A percentile compares a stretch with the other conserved stretches of the same genome.
Conservation (phyloP, 2,113 vertebrate genomes). For the Peucedramus taeniatus region DNA sequence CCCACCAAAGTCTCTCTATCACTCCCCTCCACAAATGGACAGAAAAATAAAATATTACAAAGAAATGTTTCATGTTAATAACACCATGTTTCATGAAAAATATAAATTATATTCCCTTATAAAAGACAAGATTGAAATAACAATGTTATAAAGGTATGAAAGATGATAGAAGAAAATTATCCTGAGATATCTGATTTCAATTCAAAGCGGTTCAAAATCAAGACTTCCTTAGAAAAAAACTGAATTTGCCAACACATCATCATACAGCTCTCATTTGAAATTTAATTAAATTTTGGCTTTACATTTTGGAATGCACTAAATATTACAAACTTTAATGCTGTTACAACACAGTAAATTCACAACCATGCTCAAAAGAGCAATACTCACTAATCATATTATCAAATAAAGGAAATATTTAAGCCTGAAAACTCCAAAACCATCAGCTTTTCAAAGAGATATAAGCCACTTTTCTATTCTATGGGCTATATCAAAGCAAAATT, state of each 20-base stretch:
- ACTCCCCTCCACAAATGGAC: neutral
- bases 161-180: neutral
- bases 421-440: neutral
- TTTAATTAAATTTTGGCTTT: neutral
- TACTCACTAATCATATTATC: neutral
- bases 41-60: neutral
- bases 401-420: neutral
- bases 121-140: neutral
- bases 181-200: neutral
- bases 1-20: neutral
- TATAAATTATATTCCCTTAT: neutral
- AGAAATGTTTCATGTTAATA: neutral
- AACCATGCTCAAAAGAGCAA: neutral
- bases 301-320: neutral
- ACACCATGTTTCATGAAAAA: neutral
- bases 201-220: neutral
- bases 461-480: neutral
- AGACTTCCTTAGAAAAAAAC: neutral
- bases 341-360: neutral
- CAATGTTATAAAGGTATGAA: neutral
- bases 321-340: neutral
- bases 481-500: neutral
- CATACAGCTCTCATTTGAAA: neutral
- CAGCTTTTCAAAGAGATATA: neutral
- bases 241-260: neutral